Evolutionary conservation across 2,113 vertebrate genomes (phyloP), one percentile per base, ranked within the genome.

Genomic region (Tetrax tetrax): DNA sequence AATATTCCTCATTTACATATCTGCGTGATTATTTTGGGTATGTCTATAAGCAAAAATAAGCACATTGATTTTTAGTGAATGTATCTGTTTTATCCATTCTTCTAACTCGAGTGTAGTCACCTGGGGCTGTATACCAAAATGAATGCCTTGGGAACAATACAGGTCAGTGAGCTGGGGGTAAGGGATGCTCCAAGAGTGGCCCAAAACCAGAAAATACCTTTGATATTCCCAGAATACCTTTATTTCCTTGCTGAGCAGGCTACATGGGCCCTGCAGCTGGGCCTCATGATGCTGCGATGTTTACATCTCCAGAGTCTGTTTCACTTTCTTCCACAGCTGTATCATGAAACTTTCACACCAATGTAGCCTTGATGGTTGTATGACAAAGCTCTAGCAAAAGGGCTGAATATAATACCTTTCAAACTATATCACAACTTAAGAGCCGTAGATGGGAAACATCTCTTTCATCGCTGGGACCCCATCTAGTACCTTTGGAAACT

Each of bases 1-100:
- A 92, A 87, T 90, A 85, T 87, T 95, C 37, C n/a, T 87, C 69
- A 89, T 90, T 64, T 63, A 45, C 74, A 38, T 94, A 94, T 89
- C 71, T 84, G 14, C 77, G 83, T 70, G 59, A 87, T 87, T 95
- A 74, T 89, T 94, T 90, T 45, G 77, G 24, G 63, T 65, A 72
- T 69, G 24, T 69, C 35, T 35, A 53, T 90, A 80, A 83, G 57
- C 48, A 90, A 92, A 89, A 92, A 45, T 79, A 83, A 88, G 10
- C 48, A 64, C 18, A 35, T 16, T 72, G 23, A 0, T 60, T 87
- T 88, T 80, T 18, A 71, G 53, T 21, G 5, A 57, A 9, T 25
- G 8, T 25, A n/a, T 91, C 75, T 90, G 45, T 76, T 85, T 90
- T 50, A 77, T 75, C 51, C 12, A 29, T 87, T 89, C 38, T 82